These are phyloP conservation scores for Pachydiplax longipennis DNA, from an alignment of 2,888 invertebrate genomes.

Conservation along the genomic window DNA sequence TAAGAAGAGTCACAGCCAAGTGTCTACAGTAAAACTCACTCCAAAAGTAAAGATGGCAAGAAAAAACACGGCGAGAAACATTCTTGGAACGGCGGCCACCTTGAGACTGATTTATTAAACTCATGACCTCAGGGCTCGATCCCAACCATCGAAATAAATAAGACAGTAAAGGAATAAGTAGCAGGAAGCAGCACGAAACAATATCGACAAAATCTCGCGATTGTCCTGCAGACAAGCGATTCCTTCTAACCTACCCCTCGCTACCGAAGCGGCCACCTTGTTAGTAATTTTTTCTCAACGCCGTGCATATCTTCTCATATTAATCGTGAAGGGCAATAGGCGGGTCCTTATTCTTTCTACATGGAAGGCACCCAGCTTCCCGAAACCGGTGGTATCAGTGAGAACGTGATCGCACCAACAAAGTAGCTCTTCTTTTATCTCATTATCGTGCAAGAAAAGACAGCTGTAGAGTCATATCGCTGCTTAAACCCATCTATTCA, in stretches of 20 bases:
- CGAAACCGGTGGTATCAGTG: not conserved
- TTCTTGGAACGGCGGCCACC: not conserved
- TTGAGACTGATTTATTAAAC: slow-evolving; percentile 21
- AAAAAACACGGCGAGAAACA: too few species aligned
- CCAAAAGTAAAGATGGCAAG: too few species aligned
- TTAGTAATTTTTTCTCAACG: slow-evolving; percentile 23
- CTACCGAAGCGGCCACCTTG: slow-evolving; percentile 28
- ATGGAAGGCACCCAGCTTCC: not conserved
- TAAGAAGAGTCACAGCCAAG: too few species aligned
- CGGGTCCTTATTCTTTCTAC: not conserved
- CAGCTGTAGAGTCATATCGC: not conserved
- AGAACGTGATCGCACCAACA: not conserved
- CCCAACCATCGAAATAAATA: not conserved
- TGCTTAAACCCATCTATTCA: not conserved
- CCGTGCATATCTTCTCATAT: slow-evolving; percentile 21
- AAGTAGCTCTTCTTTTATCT: not conserved
- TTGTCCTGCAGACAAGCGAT: slow-evolving; percentile 7
- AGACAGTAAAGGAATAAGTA: slow-evolving; percentile 12
- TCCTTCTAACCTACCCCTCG: not conserved
- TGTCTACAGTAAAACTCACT: too few species aligned
- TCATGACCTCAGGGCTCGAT: not conserved
- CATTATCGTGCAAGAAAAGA: not conserved
- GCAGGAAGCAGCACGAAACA: slow-evolving; percentile 27
- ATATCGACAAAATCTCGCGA: slow-evolving; percentile 29
- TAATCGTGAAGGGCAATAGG: slow-evolving; percentile 12